Percentiles rank a stretch among this genome's conserved stretches.
These are phyloP conservation scores for Chionomys nivalis DNA, from an alignment of 2,113 vertebrate species.

Conservation along the genomic window DNA sequence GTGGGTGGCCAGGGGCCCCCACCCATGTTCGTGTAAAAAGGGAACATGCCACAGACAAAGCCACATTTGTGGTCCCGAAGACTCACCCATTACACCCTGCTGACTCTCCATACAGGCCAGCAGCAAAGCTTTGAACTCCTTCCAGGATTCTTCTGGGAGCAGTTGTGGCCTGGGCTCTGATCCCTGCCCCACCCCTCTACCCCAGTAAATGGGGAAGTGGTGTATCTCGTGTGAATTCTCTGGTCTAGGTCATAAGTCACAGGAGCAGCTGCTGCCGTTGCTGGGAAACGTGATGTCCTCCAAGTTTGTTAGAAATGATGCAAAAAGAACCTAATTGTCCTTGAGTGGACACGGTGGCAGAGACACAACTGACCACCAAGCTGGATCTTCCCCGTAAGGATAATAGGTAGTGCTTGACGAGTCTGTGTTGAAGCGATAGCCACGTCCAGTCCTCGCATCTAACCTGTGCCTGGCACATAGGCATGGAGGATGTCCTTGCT, in stretches of 20 bases:
- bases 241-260: neutral
- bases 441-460: neutral
- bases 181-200: too few relatives aligned
- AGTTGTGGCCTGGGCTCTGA: neutral
- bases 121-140: neutral
- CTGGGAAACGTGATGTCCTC: neutral
- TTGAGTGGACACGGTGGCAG: neutral
- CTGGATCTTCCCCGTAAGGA: neutral
- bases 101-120: neutral
- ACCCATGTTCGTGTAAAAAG: neutral
- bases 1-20: neutral
- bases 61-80: neutral
- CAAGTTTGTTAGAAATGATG: neutral
- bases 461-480: neutral
- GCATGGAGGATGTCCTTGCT: neutral
- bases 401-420: neutral
- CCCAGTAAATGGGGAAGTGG: constrained; percentile 8
- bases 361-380: neutral
- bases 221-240: neutral
- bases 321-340: neutral
- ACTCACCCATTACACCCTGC: neutral
- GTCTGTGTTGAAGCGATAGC: neutral
- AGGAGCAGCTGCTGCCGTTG: neutral
- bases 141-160: neutral
- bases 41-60: neutral